A percentile compares a stretch with the other conserved stretches of the same genome.
Conservation (phyloP, 1,140 invertebrate genomes). For the Drosophila pectinifera region DNA sequence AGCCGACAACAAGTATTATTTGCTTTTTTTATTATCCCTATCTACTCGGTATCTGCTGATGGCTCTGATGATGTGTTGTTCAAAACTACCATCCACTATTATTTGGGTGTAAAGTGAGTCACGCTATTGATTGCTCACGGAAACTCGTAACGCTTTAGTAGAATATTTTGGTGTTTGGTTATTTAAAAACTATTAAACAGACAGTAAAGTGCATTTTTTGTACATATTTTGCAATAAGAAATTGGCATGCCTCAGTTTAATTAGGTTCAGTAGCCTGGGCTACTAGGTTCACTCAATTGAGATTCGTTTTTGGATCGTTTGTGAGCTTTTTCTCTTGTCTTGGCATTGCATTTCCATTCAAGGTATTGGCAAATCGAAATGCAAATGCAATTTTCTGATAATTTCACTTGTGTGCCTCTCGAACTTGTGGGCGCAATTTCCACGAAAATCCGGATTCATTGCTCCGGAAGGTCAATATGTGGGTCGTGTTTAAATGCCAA, state of each 20-base stretch:
- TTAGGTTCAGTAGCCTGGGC: no score
- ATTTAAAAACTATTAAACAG: no score
- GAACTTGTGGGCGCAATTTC: constrained; percentile 12
- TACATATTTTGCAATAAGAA: no score
- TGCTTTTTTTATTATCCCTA: not conserved
- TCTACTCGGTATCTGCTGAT: not conserved
- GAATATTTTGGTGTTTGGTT: no score
- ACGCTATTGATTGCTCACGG: no score
- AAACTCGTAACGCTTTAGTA: no score
- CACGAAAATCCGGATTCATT: not conserved
- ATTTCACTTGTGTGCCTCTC: constrained; percentile 35
- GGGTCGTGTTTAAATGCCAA: constrained; percentile 57
- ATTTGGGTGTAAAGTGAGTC: not conserved
- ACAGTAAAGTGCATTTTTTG: no score
- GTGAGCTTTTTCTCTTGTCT: constrained; percentile 3
- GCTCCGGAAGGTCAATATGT: constrained; percentile 6
- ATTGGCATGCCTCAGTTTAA: not conserved
- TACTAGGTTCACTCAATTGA: not conserved
- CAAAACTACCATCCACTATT: not conserved
- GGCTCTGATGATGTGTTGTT: not conserved
- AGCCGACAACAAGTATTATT: not conserved
- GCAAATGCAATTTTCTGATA: constrained; percentile 24
- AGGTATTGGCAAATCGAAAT: constrained; percentile 18
- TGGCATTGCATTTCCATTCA: constrained; percentile 1
- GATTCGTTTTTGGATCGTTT: not conserved